Conservation (phyloP, 1,140 invertebrate genomes). For the Orchesella cincta region DNA sequence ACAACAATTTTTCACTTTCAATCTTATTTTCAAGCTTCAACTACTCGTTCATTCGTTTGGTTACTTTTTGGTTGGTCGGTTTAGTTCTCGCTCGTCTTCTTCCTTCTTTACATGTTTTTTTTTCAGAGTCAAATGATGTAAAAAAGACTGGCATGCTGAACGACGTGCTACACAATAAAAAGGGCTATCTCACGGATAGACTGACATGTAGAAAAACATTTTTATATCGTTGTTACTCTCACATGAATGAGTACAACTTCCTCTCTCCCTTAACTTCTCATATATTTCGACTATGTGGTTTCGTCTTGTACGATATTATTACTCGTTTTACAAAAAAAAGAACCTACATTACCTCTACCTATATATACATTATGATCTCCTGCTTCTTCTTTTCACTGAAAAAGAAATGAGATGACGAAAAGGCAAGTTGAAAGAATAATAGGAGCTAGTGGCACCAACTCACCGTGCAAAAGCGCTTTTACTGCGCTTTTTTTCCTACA, state of each 20-base stretch:
- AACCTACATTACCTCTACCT: background rate
- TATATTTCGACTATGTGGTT: background rate
- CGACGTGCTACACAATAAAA: conserved; percentile 8
- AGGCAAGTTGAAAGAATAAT: background rate
- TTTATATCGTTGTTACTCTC: background rate
- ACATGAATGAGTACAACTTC: conserved; percentile 6
- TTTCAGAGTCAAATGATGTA: conserved; percentile 7
- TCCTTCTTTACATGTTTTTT: background rate
- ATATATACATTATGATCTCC: conserved; percentile 1
- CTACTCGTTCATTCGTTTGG: background rate
- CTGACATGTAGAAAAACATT: background rate
- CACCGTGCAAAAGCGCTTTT: background rate
- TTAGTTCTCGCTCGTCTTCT: background rate
- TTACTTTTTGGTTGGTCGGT: background rate
- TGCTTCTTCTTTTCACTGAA: background rate
- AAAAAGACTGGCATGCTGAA: background rate
- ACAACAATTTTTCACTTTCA: conserved; percentile 21
- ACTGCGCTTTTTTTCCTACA: background rate
- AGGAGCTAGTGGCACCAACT: background rate
- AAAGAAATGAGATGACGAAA: background rate
- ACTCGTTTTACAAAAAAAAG: conserved; percentile 19
- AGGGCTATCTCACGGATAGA: conserved; percentile 5
- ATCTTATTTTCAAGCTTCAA: conserved; percentile 16
- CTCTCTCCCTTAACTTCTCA: background rate
- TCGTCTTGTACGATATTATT: background rate